These are phyloP conservation scores for Cancer borealis DNA, from an alignment of 2,888 invertebrate species.

Conservation along the genomic window DNA sequence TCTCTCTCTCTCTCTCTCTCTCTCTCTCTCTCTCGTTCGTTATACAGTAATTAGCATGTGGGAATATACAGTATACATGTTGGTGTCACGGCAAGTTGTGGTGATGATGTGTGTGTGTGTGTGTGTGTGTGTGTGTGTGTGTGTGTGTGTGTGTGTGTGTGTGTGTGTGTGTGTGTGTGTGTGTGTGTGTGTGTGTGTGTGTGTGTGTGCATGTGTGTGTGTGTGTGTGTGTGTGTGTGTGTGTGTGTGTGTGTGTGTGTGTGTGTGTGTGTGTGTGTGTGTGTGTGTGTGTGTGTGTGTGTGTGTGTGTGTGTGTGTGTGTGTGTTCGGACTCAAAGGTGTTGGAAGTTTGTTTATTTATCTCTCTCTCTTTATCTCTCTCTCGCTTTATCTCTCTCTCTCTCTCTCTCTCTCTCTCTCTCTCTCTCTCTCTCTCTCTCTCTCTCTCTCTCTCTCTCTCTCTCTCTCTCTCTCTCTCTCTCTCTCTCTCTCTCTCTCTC, in stretches of 20 bases:
- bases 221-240: slow-evolving; percentile 25
- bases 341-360: neutral
- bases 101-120: neutral
- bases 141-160: slow-evolving; percentile 22
- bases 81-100: neutral
- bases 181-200: slow-evolving; percentile 40
- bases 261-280: slow-evolving; percentile 9
- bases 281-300: slow-evolving; percentile 28
- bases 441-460: slow-evolving; percentile 52
- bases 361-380: neutral
- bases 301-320: slow-evolving; percentile 36
- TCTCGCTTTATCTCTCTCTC: slow-evolving; percentile 30
- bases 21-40: slow-evolving; percentile 11
- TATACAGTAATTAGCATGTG: neutral
- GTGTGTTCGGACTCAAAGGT: neutral
- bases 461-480: neutral
- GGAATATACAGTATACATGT: slow-evolving; percentile 10
- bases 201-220: slow-evolving; percentile 17
- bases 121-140: slow-evolving; percentile 12
- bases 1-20: neutral
- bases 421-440: slow-evolving; percentile 48
- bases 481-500: neutral
- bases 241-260: slow-evolving; percentile 9
- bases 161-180: slow-evolving; percentile 23
- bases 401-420: slow-evolving; percentile 2